Evolutionary conservation across 2,113 vertebrate genomes (phyloP).

Genomic region (Phyllostomus hastatus): DNA sequence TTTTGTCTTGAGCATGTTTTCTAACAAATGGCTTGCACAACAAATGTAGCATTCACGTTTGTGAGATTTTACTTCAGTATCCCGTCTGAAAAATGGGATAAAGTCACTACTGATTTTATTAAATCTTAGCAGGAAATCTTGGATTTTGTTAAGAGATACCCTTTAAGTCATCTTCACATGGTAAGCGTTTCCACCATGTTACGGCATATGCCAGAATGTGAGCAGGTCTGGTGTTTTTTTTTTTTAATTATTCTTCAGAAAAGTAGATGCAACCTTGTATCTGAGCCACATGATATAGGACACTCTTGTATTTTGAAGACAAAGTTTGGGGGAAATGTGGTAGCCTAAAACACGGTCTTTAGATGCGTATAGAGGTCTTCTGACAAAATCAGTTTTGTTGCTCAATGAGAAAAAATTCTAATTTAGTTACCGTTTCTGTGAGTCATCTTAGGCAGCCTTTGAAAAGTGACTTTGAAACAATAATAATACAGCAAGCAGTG

Average conservation of each 20-base stretch:
- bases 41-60: not conserved
- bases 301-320: not conserved
- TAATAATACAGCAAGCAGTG: too few species aligned
- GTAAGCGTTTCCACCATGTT: not conserved
- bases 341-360: not conserved
- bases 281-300: not conserved
- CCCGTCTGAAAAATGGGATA: not conserved
- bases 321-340: not conserved
- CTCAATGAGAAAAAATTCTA: not conserved
- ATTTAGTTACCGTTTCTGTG: not conserved
- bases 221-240: too few species aligned
- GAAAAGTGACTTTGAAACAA: not conserved
- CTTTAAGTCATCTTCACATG: not conserved
- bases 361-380: not conserved
- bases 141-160: not conserved
- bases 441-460: not conserved
- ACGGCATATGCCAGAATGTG: not conserved
- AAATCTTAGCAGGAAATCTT: not conserved
- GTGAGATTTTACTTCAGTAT: not conserved
- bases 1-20: not conserved
- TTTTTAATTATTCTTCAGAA: not conserved
- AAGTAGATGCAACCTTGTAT: not conserved
- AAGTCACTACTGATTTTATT: not conserved
- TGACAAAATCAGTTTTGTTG: not conserved
- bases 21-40: not conserved